Evolutionary conservation across 2,888 invertebrate genomes (phyloP).

Genomic region (Heteromurus nitidus): DNA sequence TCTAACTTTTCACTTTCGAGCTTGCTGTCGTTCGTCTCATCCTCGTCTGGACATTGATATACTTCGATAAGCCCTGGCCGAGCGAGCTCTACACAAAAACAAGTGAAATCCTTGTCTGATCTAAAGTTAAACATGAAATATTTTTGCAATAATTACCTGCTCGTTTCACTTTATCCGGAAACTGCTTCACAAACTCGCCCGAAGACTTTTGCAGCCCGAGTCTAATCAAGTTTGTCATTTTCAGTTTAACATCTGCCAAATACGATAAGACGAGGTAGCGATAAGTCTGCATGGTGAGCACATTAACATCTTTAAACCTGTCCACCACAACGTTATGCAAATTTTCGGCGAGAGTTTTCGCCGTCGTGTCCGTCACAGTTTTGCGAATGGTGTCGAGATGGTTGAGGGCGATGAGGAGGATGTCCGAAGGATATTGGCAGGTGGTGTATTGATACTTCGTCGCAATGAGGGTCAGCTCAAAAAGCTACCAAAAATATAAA

Average conservation of each 20-base stretch:
- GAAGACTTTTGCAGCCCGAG: conserved; percentile 68
- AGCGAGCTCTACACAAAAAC: conserved; percentile 34
- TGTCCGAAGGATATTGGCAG: conserved; percentile 75
- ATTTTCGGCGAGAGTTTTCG: conserved; percentile 67
- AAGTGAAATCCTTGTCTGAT: no score
- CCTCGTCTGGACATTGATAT: conserved; percentile 47
- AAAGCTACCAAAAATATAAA: conserved; percentile 75
- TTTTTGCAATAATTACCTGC: conserved; percentile 47
- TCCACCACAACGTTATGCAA: conserved; percentile 69
- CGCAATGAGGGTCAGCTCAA: conserved; percentile 80
- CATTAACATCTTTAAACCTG: conserved; percentile 59
- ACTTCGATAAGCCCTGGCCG: conserved; percentile 57
- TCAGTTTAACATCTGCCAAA: conserved; percentile 69
- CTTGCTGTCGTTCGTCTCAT: conserved; percentile 22
- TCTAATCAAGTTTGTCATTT: conserved; percentile 73
- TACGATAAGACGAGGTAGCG: conserved; percentile 68
- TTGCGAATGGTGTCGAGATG: conserved; percentile 78
- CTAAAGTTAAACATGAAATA: no score
- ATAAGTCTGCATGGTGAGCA: conserved; percentile 69
- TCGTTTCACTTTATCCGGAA: conserved; percentile 67
- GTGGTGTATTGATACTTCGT: conserved; percentile 78
- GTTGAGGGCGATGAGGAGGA: conserved; percentile 79
- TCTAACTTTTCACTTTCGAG: conserved; percentile 39
- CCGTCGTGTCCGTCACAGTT: conserved; percentile 66
- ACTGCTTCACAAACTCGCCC: conserved; percentile 70